Conservation (phyloP, 2,113 vertebrate species). For the Budorcas taxicolor region DNA sequence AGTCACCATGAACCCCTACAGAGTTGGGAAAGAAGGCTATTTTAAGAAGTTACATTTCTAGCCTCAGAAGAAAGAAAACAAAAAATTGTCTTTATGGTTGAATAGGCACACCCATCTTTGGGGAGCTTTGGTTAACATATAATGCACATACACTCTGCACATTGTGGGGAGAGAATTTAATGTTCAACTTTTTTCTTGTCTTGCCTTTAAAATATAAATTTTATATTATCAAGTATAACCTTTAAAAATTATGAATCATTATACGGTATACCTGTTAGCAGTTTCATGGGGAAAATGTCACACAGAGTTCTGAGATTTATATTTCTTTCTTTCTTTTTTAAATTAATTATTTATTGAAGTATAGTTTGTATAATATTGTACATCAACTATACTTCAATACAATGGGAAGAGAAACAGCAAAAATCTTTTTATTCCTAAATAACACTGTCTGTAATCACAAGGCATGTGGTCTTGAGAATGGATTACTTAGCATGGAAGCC, state of each 20-base stretch:
- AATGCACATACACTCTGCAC: neutral
- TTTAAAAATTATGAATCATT: neutral
- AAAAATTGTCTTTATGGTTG: neutral
- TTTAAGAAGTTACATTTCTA: neutral
- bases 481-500: neutral
- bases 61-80: neutral
- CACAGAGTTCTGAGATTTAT: neutral
- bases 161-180: neutral
- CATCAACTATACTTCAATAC: neutral
- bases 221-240: neutral
- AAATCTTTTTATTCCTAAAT: neutral
- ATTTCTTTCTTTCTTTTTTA: neutral
- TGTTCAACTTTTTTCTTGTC: neutral
- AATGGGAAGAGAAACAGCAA: neutral
- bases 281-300: neutral
- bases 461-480: neutral
- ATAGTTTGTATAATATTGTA: neutral
- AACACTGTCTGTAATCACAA: neutral
- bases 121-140: neutral
- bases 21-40: neutral
- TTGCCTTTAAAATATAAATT: neutral
- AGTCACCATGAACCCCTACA: neutral
- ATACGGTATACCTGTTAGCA: neutral
- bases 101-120: neutral
- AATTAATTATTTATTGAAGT: neutral